A percentile compares a stretch with the other conserved stretches of the same genome.
Conservation (phyloP, 2,113 vertebrate species). For the Meles meles region DNA sequence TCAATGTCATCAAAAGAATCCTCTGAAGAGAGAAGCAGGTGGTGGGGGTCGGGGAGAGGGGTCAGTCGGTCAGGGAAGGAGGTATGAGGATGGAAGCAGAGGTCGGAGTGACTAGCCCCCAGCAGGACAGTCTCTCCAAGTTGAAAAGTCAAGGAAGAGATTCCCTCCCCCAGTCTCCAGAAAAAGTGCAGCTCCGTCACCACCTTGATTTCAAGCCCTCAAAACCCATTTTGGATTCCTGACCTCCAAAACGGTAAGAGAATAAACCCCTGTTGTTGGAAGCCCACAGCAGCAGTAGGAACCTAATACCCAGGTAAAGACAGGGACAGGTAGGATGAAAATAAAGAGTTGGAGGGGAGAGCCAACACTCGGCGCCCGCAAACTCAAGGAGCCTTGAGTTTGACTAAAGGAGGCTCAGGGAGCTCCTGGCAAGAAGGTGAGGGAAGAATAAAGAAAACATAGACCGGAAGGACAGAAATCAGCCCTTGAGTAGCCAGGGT, state of each 20-base stretch:
- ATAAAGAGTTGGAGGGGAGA: not conserved
- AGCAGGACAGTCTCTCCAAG: not conserved
- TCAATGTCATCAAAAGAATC: not conserved
- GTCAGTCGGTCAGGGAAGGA: not conserved
- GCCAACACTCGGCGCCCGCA: rapidly evolving
- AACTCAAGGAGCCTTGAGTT: not conserved
- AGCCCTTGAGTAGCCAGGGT: too few relatives aligned
- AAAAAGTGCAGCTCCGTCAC: not conserved
- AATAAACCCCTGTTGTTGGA: not conserved
- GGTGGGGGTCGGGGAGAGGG: not conserved
- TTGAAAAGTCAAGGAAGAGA: not conserved
- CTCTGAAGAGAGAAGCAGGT: not conserved
- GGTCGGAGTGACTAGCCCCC: not conserved
- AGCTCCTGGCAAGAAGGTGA: not conserved
- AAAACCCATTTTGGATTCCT: not conserved
- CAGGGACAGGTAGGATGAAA: not conserved
- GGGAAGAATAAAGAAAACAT: not conserved
- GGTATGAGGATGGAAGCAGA: not conserved
- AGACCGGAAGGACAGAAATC: not conserved
- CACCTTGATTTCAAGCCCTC: not conserved
- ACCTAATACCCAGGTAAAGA: not conserved
- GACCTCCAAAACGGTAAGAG: not conserved
- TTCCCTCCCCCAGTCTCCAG: not conserved
- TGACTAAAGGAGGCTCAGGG: not conserved
- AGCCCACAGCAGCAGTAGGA: not conserved